Base-by-base conservation (phyloP, 92 coral and sea anemone species). In the Actinernus sp. region DNA sequence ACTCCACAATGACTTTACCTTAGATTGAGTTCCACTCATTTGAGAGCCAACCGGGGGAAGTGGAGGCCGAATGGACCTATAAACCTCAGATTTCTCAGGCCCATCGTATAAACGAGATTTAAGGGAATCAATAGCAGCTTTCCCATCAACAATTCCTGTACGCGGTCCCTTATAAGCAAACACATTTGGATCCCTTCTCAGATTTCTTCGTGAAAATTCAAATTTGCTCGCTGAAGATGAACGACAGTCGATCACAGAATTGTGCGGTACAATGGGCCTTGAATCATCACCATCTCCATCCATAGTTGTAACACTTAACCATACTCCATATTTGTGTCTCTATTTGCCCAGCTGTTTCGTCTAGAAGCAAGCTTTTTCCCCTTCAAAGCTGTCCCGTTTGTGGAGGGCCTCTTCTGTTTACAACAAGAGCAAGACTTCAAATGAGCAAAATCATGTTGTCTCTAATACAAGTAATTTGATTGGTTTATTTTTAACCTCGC, bases 11-110 rank as follows among this genome's bases (percentile, higher is more conserved):
- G 11, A 6, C 21, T 45, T 45, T 18, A 45, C 52, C 40, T 22
- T 28, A 9, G 52, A 45, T 45, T 45, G 27, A 29, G 10, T 45
- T 51, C 47, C 32, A 69, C 81, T 55, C 26, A 87, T 95, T 86
- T 83, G 90, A 7, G 85, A 34, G 20, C 84, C 56, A 32, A 51
- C 66, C 33, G 78, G 26, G 34, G 84, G 74, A 66, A 80, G 82
- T 14, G 58, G 51, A 20, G 96, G 86, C 16, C 97, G 92, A 28
- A 90, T 81, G 14, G 97, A 74, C 43, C 79, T 85, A 73, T 81
- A 95, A 71, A 95, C 99, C 43, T 95, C 97, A 0, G 99, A 91
- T 71, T 92, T 87, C 74, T 84, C 97, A 11, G 97, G 95, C 50
- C 65, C 75, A 74, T 95, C 99, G 45, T 95, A 95, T 60, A 95